A percentile compares a stretch with the other conserved stretches of the same genome.
These are phyloP conservation scores for Agonopterix arenella DNA, from an alignment of 2,888 invertebrate genomes.

Conservation along the genomic window DNA sequence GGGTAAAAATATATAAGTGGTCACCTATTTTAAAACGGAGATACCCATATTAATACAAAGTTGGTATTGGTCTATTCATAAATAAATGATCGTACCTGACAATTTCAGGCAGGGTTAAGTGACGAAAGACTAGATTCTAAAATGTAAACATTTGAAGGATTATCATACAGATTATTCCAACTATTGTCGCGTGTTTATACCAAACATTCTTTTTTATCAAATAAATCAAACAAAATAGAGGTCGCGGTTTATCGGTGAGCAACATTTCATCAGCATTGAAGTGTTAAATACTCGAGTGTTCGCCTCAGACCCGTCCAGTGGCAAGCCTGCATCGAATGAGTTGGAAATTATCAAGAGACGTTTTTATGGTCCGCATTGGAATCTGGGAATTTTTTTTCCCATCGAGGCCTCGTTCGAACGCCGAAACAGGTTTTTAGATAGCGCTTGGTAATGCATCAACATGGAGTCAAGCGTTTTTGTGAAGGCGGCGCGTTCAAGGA, in stretches of 20 bases:
- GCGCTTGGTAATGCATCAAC: constrained; percentile 74
- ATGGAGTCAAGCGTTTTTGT: constrained; percentile 56
- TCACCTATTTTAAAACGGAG: no score
- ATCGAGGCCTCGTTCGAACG: constrained; percentile 60
- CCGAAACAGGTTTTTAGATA: constrained; percentile 75
- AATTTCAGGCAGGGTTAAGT: no score
- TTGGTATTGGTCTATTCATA: no score
- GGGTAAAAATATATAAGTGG: no score
- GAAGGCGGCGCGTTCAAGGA: constrained; percentile 64
- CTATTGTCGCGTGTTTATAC: no score
- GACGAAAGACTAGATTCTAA: no score
- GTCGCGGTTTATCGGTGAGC: constrained; percentile 15
- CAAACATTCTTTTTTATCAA: not conserved
- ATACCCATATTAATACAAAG: no score
- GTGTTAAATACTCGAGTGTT: constrained; percentile 55
- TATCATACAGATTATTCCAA: no score
- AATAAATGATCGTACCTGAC: no score
- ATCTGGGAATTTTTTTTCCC: constrained; percentile 68
- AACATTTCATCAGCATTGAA: constrained; percentile 37
- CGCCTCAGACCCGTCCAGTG: constrained; percentile 32
- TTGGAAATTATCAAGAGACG: constrained; percentile 69
- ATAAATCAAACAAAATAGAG: constrained; percentile 5
- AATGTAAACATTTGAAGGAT: no score
- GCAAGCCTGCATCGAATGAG: constrained; percentile 40
- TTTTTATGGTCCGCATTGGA: constrained; percentile 74